Evolutionary conservation across 1,140 invertebrate genomes (phyloP), one percentile per base, ranked within the genome.

Genomic region (Eufriesea mexicana): DNA sequence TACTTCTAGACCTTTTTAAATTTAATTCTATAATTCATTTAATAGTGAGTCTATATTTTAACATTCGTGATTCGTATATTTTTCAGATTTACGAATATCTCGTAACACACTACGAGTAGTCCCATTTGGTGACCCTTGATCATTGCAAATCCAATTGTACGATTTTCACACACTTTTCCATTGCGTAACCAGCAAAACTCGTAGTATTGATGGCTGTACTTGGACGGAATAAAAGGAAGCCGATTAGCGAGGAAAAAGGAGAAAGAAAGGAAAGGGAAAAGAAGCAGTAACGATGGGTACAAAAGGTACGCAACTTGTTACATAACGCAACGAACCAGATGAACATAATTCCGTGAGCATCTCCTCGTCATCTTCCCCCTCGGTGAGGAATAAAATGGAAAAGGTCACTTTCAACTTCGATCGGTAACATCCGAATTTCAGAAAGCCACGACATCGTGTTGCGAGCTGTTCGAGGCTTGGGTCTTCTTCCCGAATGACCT

Each of bases 401-500:
- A 78, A 68, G 51, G 10, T n/a, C 28, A 28, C 20, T 67, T 51
- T 25, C 35, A 1, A 51, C 14, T 10, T n/a, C 10, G 4, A 49
- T 18, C 23, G 23, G 12, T 23, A 18, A 16, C 49, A 51, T 61
- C 57, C 77, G 28, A 87, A 86, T 87, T 87, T 84, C 49, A 71
- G 67, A 82, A 83, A 78, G 75, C 14, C 59, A 57, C 23, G 59
- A 18, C 8, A 35, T 2, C n/a, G 8, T 35, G 14, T 59, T 20
- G 28, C 16, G 25, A 12, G 2, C 6, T 42, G 20, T 28, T 55
- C 20, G 5, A 23, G 10, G 35, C 49, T 81, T n/a, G 49, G n/a
- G 55, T 54, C 67, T 35, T 70, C n/a, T 82, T 81, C 73, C 70
- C 35, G n/a, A 75, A 55, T 78, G 88, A 93, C 91, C 91, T 91